Evolutionary conservation across 2,888 invertebrate genomes (phyloP).

Genomic region (Cephus rjabovi): DNA sequence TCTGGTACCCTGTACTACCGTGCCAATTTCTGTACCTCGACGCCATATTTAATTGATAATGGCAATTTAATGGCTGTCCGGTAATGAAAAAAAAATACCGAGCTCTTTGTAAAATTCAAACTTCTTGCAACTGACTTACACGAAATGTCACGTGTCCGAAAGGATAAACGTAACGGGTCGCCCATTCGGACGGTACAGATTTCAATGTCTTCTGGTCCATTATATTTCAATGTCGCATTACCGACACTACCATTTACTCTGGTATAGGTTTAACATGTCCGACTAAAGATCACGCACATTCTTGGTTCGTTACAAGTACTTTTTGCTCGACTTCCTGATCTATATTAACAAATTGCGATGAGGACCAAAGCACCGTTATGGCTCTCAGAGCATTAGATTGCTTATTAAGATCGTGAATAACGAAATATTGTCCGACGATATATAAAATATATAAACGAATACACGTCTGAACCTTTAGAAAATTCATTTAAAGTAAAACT

Average conservation of each 20-base stretch:
- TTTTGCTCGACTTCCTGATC: not conserved
- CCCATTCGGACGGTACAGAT: constrained; percentile 6
- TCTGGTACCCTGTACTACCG: not conserved
- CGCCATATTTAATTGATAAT: not conserved
- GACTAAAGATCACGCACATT: not conserved
- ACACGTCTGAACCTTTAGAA: not conserved
- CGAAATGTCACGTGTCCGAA: not conserved
- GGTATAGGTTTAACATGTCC: not conserved
- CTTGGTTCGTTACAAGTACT: not conserved
- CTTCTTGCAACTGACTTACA: not conserved
- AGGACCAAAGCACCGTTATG: not conserved
- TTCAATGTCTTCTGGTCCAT: constrained; percentile 15
- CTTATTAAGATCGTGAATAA: not conserved
- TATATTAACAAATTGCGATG: not conserved
- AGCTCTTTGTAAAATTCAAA: not conserved
- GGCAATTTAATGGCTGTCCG: not conserved
- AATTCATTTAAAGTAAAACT: not conserved
- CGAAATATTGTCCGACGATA: not conserved
- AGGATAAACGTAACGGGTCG: constrained; percentile 10
- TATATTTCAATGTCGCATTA: constrained; percentile 15
- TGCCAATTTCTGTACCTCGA: not conserved
- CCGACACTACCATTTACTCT: constrained; percentile 1
- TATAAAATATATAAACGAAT: not conserved
- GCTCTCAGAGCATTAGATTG: not conserved
- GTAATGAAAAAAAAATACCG: not conserved